phyloP scores from a whole-genome alignment of 1,140 invertebrate species.

The Bilobella aurantiaca region DNA sequence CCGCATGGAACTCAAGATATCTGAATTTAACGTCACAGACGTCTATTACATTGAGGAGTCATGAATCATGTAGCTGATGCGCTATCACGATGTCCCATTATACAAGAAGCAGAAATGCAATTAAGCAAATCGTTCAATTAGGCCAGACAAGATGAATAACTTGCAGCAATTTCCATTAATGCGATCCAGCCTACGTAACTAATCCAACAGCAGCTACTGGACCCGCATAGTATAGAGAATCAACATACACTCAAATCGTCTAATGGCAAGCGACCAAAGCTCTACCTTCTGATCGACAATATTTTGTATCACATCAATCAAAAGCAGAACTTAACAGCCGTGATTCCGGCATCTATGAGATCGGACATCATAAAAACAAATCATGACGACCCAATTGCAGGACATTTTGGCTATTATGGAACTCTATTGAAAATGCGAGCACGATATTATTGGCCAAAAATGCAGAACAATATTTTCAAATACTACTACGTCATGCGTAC shows the following conservation, averaged over 20 bases:
- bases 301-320: too few relatives aligned
- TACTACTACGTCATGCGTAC: not conserved
- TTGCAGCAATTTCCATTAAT: too few relatives aligned
- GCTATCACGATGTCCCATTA: not conserved
- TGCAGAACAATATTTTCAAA: not conserved
- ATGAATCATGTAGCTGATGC: not conserved
- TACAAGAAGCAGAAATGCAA: not conserved
- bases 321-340: not conserved
- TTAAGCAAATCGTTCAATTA: not conserved
- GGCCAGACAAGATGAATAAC: too few relatives aligned
- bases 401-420: not conserved
- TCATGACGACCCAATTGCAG: slow-evolving; percentile 3
- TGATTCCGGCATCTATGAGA: not conserved
- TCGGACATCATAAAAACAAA: not conserved
- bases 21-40: not conserved
- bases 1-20: not conserved
- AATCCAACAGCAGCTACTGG: too few relatives aligned
- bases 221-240: too few relatives aligned
- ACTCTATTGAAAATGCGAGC: not conserved
- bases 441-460: slow-evolving; percentile 7
- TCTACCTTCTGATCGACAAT: too few relatives aligned
- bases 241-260: too few relatives aligned
- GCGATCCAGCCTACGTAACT: too few relatives aligned
- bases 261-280: too few relatives aligned
- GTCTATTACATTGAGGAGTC: not conserved